Conservation (phyloP, 1,140 invertebrate species). For the Psix sp. region DNA sequence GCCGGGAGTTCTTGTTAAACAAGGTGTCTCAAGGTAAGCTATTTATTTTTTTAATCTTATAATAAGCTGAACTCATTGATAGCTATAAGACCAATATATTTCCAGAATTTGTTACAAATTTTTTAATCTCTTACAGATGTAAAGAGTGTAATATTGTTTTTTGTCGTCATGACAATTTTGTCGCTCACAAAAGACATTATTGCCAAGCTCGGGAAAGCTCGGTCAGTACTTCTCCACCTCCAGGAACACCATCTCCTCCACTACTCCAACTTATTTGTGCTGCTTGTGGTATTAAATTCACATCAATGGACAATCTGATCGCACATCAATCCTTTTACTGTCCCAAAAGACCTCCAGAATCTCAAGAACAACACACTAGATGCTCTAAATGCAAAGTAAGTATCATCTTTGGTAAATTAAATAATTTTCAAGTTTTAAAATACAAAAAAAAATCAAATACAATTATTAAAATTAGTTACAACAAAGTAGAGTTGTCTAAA, state of each 20-base stretch:
- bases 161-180: constrained; percentile 95
- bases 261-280: constrained; percentile 90
- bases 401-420: too few relatives aligned
- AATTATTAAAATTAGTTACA: too few relatives aligned
- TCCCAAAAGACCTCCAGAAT: constrained; percentile 83
- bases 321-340: constrained; percentile 97
- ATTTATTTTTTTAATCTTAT: too few relatives aligned
- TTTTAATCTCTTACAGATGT: constrained; percentile 83
- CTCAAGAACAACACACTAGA: constrained; percentile 77
- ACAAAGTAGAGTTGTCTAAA: too few relatives aligned
- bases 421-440: too few relatives aligned
- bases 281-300: constrained; percentile 96
- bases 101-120: not conserved
- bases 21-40: constrained; percentile 74
- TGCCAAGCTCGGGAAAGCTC: constrained; percentile 86
- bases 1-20: constrained; percentile 87
- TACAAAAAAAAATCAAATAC: too few relatives aligned
- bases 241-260: constrained; percentile 77
- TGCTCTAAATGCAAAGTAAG: constrained; percentile 82
- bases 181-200: constrained; percentile 96
- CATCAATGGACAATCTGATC: constrained; percentile 92
- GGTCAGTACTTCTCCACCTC: constrained; percentile 76
- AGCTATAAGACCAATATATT: not conserved
- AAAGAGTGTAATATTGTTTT: constrained; percentile 98
- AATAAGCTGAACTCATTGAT: too few relatives aligned